Evolutionary conservation across 2,888 invertebrate species (phyloP).

Genomic region (Celastrina argiolus): DNA sequence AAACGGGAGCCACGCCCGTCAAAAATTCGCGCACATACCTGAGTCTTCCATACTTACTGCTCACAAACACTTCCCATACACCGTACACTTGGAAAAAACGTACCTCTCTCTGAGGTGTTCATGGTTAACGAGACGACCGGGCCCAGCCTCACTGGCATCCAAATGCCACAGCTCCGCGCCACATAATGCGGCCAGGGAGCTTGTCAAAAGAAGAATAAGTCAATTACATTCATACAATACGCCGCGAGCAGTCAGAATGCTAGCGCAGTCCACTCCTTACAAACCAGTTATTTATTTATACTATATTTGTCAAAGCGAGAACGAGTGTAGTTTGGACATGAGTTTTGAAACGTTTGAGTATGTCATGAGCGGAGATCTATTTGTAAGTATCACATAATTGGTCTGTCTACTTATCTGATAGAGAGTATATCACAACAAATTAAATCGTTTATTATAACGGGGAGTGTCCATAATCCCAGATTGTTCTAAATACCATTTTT

Average conservation of each 20-base stretch:
- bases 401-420: no score
- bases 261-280: conserved; percentile 40
- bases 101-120: conserved; percentile 62
- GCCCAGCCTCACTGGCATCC: conserved; percentile 71
- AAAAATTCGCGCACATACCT: conserved; percentile 40
- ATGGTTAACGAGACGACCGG: conserved; percentile 65
- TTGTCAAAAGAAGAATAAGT: conserved; percentile 75
- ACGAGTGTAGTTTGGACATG: conserved; percentile 14
- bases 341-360: not conserved
- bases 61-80: not conserved
- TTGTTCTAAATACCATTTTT: no score
- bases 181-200: conserved; percentile 72
- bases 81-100: conserved; percentile 27
- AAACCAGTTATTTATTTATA: conserved; percentile 15
- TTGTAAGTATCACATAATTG: not conserved
- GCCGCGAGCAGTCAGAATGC: conserved; percentile 66
- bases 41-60: conserved; percentile 53
- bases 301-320: not conserved
- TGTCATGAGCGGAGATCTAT: not conserved
- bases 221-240: conserved; percentile 75
- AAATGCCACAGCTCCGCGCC: conserved; percentile 68
- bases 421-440: no score
- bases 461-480: no score
- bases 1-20: conserved; percentile 55
- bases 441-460: no score